A percentile compares a stretch with the other conserved stretches of the same genome.
Evolutionary conservation across 1,140 invertebrate species (phyloP).

Genomic region (Pseudomyrmex flavicornis): DNA sequence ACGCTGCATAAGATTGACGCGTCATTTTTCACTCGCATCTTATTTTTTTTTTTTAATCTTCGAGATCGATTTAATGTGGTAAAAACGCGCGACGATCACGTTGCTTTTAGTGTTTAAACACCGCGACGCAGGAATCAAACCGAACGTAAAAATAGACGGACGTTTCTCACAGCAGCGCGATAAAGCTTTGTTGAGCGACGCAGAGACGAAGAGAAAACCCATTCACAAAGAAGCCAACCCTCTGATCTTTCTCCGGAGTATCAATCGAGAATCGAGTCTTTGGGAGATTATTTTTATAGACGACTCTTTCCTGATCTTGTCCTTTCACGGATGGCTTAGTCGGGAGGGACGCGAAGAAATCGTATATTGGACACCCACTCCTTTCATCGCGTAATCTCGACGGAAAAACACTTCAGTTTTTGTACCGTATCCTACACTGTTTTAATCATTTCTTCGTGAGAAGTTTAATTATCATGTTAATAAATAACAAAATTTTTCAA

Average conservation of each 20-base stretch:
- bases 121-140: conserved; percentile 25
- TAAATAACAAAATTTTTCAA: conserved; percentile 9
- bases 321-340: conserved; percentile 79
- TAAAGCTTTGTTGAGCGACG: conserved; percentile 44
- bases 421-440: not conserved
- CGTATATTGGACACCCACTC: conserved; percentile 67
- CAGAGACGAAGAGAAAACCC: conserved; percentile 63
- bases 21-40: not conserved
- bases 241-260: conserved; percentile 70
- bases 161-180: conserved; percentile 62
- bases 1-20: conserved; percentile 48
- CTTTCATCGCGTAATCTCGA: conserved; percentile 61
- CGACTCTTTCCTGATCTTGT: conserved; percentile 75
- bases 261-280: conserved; percentile 78
- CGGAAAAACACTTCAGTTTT: conserved; percentile 31
- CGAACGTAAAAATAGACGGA: conserved; percentile 39
- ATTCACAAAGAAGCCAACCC: conserved; percentile 73
- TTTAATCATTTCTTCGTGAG: not conserved
- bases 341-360: conserved; percentile 67
- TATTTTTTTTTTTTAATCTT: not conserved
- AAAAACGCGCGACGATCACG: not conserved
- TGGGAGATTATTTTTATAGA: conserved; percentile 78
- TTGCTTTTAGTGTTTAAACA: not conserved
- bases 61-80: not conserved
- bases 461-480: conserved; percentile 31